Conservation (phyloP, 2,888 invertebrate species). For the Conomelus anceps region DNA sequence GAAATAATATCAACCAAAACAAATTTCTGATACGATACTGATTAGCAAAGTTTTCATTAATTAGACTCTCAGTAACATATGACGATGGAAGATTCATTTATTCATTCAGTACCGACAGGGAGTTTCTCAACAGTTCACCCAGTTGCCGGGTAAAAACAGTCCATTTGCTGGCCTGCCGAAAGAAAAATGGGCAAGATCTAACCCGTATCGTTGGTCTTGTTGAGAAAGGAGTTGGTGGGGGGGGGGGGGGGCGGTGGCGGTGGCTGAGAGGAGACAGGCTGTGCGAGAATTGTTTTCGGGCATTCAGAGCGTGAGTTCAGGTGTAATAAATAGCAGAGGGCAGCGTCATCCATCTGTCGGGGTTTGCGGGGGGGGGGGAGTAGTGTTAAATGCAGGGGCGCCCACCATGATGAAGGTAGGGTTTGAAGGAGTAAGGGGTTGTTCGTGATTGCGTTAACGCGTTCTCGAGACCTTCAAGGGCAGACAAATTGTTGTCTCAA, state of each 20-base stretch:
- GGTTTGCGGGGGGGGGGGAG: not conserved
- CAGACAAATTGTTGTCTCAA: not conserved
- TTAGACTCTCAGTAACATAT: not conserved
- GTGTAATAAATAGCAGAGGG: not conserved
- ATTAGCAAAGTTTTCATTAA: too few relatives aligned
- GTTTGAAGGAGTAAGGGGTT: not conserved
- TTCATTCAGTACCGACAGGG: not conserved
- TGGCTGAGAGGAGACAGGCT: too few relatives aligned
- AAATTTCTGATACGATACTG: too few relatives aligned
- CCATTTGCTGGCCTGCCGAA: not conserved
- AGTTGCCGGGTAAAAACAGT: not conserved
- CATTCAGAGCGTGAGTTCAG: not conserved
- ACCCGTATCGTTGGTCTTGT: not conserved
- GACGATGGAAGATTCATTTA: not conserved
- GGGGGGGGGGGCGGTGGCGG: too few relatives aligned
- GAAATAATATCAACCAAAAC: too few relatives aligned
- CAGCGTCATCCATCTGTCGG: not conserved
- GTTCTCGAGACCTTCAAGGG: not conserved
- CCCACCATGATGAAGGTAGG: not conserved
- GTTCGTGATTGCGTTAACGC: not conserved
- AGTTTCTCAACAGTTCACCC: not conserved
- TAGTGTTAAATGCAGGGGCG: not conserved
- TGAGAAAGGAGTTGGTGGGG: not conserved
- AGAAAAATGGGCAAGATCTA: not conserved
- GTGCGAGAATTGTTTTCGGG: not conserved